Percentiles rank a stretch among this genome's conserved stretches.
Evolutionary conservation across 2,797 vertebrate species (phyloP).

Genomic region (Enteromius viviparus): DNA sequence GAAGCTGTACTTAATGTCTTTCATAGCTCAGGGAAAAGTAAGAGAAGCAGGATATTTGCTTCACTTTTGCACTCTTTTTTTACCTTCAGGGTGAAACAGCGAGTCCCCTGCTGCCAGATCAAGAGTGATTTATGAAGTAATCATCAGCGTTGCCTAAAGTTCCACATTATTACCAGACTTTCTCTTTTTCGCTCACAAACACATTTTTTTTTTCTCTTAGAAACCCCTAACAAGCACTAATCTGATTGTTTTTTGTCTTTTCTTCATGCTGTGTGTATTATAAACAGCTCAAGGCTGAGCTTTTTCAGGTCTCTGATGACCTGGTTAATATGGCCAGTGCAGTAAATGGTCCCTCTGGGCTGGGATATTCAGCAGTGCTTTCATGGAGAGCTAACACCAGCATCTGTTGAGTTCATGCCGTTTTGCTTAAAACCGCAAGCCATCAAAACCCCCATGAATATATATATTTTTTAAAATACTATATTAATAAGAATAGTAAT

Average conservation of each 20-base stretch:
- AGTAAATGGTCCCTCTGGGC: slow-evolving; percentile 41
- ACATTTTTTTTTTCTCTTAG: background rate
- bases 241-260: background rate
- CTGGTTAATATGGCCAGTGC: slow-evolving; percentile 42
- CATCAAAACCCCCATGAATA: background rate
- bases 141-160: slow-evolving; percentile 34
- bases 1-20: slow-evolving; percentile 46
- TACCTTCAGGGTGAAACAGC: slow-evolving; percentile 15
- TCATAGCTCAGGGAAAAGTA: slow-evolving; percentile 36
- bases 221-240: slow-evolving; percentile 7
- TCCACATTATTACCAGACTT: background rate
- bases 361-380: slow-evolving; percentile 27
- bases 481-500: background rate
- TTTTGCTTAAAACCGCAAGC: slow-evolving; percentile 27
- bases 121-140: slow-evolving; percentile 45
- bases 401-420: slow-evolving; percentile 39
- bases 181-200: slow-evolving; percentile 16
- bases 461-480: background rate
- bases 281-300: slow-evolving; percentile 44
- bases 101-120: slow-evolving; percentile 19
- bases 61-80: slow-evolving; percentile 33
- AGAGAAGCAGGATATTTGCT: slow-evolving; percentile 39
- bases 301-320: slow-evolving; percentile 39
- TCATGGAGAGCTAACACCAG: slow-evolving; percentile 29
- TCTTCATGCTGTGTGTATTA: slow-evolving; percentile 41